Base-by-base conservation (phyloP, 2,113 vertebrate genomes). In the Pithys albifrons region DNA sequence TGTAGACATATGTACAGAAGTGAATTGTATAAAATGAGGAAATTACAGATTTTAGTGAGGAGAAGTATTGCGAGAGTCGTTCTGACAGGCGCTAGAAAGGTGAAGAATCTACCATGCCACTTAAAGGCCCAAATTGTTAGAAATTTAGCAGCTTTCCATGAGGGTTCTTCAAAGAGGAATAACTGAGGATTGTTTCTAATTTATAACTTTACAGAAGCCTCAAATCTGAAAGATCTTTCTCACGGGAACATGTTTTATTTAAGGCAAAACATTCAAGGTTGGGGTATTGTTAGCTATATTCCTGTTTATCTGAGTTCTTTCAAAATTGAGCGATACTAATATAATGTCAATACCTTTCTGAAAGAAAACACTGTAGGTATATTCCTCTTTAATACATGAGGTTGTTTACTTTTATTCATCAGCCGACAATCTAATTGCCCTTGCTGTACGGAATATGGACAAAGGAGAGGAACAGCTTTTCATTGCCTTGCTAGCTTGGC, bases 11-110 rank as follows among this genome's bases (percentile, higher is more conserved):
- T 0, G 0, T 74, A 48, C 10, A 59, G 35, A 84, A 72, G 20
- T 4, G 19, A 59, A 84, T 76, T 59, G 37, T 35, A 59, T 80
- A 41, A 79, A 83, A 52, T 83, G 41, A 75, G 12, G 20, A 43
- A 79, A 76, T 64, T 54, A 51, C 23, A 73, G 27, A 43, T 86
- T 91, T 66, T 24, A 54, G 45, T 15, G 15, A 45, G 31, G 10
- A 81, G 25, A 86, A 62, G 27, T 55, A 49, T 91, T n/a, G 6
- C 57, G 62, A 66, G 22, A 80, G 39, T 72, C 76, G 22, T 72
- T 95, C 69, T 87, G 58, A 67, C n/a, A 54, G 33, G n/a, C 48
- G 22, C 45, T 84, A 54, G 43, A 79, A n/a, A 89, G 37, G 28
- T 80, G 24, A 89, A 48, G 39, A 88, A 58, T 71, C n/a, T 33